Base-by-base conservation (phyloP, 2,113 vertebrate species). In the Megalops atlanticus region DNA sequence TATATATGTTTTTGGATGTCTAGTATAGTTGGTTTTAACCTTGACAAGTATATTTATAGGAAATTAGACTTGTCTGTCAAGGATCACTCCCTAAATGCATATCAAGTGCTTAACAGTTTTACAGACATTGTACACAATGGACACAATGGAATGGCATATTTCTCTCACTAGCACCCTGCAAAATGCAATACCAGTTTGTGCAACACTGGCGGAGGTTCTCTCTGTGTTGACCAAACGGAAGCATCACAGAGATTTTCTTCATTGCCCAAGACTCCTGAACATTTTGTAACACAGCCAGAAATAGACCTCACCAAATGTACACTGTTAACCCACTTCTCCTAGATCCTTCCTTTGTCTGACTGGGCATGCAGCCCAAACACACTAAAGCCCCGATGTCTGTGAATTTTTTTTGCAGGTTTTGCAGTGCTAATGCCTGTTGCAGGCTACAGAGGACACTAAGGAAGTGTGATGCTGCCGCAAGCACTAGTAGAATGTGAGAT, bases 261-360 rank as follows among this genome's bases (percentile, higher is more conserved):
- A 33, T 54, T 77, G 39, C 45, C 27, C 45, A 24, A 74, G 35
- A 52, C 31, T 21, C 54, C 85, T 47, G 68, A 39, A 1, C 69
- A 68, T 82, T 38, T 38, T 83, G 76, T 74, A 70, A 47, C 31
- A 43, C 15, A 3, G 77, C 81, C 72, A 85, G 68, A 40, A 79
- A 49, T 74, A 81, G 54, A 68, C 68, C 41, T 68, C 79, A 80
- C 21, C 76, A 80, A 77, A 79, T 49, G 52, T 76, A 83, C 73
- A 77, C 33, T 33, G 71, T 81, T 71, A 75, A 64, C 31, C 75
- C 64, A 76, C 74, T 49, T 83, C 75, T 74, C 36, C 58, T 39
- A 27, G 58, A 47, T 72, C 14, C 43, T 64, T 72, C 14, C 43
- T 64, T 54, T 68, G 70, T 68, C 73, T 16, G 68, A 33, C 35